Base-by-base conservation (phyloP, 64 coral and sea anemone species). In the Actinia equina region DNA sequence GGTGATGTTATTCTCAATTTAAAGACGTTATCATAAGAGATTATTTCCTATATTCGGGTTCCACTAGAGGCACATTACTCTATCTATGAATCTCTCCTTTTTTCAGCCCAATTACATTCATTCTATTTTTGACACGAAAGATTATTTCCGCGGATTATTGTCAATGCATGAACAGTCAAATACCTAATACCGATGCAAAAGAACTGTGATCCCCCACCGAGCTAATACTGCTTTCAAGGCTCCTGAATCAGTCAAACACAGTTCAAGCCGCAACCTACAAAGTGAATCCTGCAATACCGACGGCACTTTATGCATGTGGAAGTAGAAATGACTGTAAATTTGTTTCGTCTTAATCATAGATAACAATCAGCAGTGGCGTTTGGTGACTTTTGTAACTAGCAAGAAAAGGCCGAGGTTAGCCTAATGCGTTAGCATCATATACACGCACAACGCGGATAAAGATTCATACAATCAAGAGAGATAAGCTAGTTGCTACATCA, bases 21-120 rank as follows among this genome's bases (percentile, higher is more conserved):
- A 1, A 26, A 74, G 69, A 74, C 41, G 41, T 74, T 30, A 7
- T 74, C 23, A 7, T 37, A 25, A 41, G 69, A 26, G 5, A 74
- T 9, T 74, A 7, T 7, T 14, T 74, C 69, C 69, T 14, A 8
- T 26, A n/a, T n/a, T 51, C 52, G 43, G 11, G 44, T 52, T 81
- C 44, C 78, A 44, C 78, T 81, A 9, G 44, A 49, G 78, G 78
- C 78, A 52, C 78, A 52, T 46, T 81, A 46, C 4, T 4, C 14
- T 81, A 81, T 81, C 78, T 81, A 19, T 44, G 52, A 81, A 81
- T 81, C 78, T 43, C 2, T 79, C 78, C 13, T 80, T 13, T 81
- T 52, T 81, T 52, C 13, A 81, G 7, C 69, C 78, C 78, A 81
- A 20, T 81, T 74, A 7, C 69, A 74, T 81, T 52, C 22, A 52